These are phyloP conservation scores for Andricus grossulariae DNA, from an alignment of 1,140 invertebrate genomes.

Conservation along the genomic window DNA sequence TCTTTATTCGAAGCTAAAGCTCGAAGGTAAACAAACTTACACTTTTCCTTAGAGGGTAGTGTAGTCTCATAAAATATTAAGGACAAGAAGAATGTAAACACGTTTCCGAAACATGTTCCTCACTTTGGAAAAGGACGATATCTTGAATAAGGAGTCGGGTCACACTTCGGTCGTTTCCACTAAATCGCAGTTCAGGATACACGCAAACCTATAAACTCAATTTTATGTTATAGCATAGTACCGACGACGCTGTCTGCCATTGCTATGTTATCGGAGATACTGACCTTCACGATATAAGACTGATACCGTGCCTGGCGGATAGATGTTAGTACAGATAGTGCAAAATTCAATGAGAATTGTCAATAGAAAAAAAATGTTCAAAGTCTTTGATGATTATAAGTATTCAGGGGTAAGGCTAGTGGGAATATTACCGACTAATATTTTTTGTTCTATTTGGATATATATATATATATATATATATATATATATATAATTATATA, in stretches of 20 bases:
- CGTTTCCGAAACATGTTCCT: neutral
- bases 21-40: neutral
- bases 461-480: no score
- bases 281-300: constrained; percentile 5
- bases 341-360: no score
- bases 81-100: neutral
- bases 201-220: constrained; percentile 14
- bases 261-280: constrained; percentile 3
- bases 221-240: constrained; percentile 2
- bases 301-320: no score
- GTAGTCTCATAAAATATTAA: neutral
- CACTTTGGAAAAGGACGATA: neutral
- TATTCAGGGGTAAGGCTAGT: no score
- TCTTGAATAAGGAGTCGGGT: constrained; percentile 1
- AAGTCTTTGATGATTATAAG: no score
- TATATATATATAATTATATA: no score
- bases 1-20: neutral
- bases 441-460: no score
- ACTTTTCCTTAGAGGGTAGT: neutral
- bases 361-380: no score
- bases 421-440: no score
- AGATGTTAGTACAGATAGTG: no score
- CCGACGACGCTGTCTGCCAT: neutral
- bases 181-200: constrained; percentile 12
- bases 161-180: constrained; percentile 23